Evolutionary conservation across 2,888 invertebrate genomes (phyloP).

Genomic region (Nesidiocoris tenuis): DNA sequence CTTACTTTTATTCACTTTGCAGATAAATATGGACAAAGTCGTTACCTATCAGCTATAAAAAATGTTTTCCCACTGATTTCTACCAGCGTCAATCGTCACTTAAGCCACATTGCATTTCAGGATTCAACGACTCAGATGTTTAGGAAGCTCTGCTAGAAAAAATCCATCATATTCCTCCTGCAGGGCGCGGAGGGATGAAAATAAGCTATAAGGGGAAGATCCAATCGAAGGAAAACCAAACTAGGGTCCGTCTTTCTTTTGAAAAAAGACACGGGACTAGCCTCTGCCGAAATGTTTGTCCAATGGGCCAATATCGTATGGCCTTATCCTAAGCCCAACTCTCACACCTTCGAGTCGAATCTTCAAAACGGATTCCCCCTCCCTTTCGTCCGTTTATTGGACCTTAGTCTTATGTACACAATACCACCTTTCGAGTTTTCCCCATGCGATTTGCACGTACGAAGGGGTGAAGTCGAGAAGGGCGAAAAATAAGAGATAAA

Average conservation of each 20-base stretch:
- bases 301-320: not conserved
- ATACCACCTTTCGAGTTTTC: not conserved
- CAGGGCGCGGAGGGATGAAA: not conserved
- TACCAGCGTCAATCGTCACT: no score
- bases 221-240: not conserved
- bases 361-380: constrained; percentile 5
- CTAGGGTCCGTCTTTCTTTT: not conserved
- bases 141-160: no score
- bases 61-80: no score
- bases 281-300: not conserved
- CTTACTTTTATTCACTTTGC: no score
- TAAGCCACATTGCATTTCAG: no score
- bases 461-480: not conserved
- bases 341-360: not conserved
- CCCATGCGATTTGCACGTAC: not conserved
- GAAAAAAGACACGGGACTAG: not conserved
- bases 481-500: constrained; percentile 6
- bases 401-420: constrained; percentile 5
- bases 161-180: no score
- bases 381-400: not conserved
- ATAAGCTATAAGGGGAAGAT: not conserved
- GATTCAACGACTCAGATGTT: no score
- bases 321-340: not conserved
- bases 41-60: no score
- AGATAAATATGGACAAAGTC: no score